Evolutionary conservation across 35 echinoderm and acorn worm species (phyloP).

Genomic region (Hemicentrotus pulcherrimus): DNA sequence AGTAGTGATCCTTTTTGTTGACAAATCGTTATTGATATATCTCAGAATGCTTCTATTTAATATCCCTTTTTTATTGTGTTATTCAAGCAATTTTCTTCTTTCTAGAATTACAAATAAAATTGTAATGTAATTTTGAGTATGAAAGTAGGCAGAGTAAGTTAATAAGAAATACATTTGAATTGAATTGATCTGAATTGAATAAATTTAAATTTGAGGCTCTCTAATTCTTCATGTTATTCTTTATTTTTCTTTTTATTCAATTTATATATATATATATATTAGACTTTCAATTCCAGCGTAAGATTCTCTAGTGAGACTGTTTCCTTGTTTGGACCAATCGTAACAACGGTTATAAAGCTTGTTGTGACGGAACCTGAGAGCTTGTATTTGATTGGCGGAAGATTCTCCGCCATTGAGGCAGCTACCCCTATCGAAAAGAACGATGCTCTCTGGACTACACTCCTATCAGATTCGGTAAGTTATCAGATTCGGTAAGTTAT

Average conservation of each 20-base stretch:
- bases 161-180: no score
- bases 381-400: slow-evolving; percentile 37
- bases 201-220: no score
- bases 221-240: no score
- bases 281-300: slow-evolving; percentile 12
- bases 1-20: no score
- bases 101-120: no score
- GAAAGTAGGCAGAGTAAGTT: no score
- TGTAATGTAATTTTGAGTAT: no score
- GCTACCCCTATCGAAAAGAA: not conserved
- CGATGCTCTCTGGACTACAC: not conserved
- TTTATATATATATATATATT: not conserved
- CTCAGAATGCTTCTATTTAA: no score
- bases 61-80: no score
- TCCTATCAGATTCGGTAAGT: not conserved
- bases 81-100: no score
- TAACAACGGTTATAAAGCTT: not conserved
- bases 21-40: no score
- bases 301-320: not conserved
- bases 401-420: slow-evolving; percentile 1
- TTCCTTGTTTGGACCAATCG: not conserved
- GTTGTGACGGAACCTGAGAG: slow-evolving; percentile 16
- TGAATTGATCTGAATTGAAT: no score
- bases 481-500: not conserved
- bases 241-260: not conserved